Evolutionary conservation across 2,888 invertebrate genomes (phyloP).

Genomic region (Congeria kusceri): DNA sequence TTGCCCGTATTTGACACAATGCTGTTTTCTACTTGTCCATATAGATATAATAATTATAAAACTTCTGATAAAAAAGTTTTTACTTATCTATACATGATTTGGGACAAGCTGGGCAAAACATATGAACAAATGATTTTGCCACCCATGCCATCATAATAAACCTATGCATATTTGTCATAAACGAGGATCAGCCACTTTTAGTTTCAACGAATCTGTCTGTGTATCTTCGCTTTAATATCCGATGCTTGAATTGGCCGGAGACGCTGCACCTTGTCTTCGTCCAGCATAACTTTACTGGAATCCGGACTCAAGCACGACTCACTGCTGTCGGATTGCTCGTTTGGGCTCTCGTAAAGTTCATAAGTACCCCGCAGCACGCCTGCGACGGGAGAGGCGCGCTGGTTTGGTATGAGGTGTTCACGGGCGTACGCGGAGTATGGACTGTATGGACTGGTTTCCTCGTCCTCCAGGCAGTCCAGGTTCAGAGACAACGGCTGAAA

Average conservation of each 20-base stretch:
- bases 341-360: conserved; percentile 62
- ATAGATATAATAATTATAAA: too few species aligned
- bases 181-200: not conserved
- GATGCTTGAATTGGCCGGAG: conserved; percentile 66
- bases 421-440: conserved; percentile 74
- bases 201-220: conserved; percentile 57
- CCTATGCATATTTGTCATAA: too few species aligned
- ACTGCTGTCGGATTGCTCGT: conserved; percentile 65
- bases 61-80: too few species aligned
- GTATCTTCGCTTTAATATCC: conserved; percentile 65
- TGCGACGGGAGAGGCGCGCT: conserved; percentile 55
- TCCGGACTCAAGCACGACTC: conserved; percentile 58
- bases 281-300: conserved; percentile 12
- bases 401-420: conserved; percentile 70
- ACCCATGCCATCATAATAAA: too few species aligned
- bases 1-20: too few species aligned
- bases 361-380: conserved; percentile 66
- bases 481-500: conserved; percentile 55
- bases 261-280: conserved; percentile 54
- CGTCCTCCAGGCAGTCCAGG: conserved; percentile 56
- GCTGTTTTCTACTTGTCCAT: too few species aligned
- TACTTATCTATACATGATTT: too few species aligned
- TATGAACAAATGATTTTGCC: too few species aligned
- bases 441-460: conserved; percentile 58
- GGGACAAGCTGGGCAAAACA: too few species aligned